Evolutionary conservation across 2,113 vertebrate species (phyloP).

Genomic region (Lampris incognitus): DNA sequence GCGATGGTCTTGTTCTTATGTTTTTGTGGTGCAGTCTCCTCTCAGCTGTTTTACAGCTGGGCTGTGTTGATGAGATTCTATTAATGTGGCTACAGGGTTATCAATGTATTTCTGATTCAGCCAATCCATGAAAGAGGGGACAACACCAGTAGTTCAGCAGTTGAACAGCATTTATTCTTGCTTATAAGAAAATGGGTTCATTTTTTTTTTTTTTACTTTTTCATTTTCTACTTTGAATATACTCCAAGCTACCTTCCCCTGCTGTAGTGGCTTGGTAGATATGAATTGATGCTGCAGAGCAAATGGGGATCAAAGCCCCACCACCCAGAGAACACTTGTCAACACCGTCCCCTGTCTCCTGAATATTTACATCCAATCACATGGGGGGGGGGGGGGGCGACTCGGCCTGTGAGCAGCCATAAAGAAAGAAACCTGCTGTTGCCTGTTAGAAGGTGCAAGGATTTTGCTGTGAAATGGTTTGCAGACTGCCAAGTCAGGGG

Average conservation of each 20-base stretch:
- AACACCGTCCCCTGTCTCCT: neutral
- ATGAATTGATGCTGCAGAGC: neutral
- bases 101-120: neutral
- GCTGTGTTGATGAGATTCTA: conserved; percentile 12
- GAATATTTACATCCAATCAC: neutral
- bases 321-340: neutral
- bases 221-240: neutral
- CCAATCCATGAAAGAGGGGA: neutral
- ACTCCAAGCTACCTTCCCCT: neutral
- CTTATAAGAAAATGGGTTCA: conserved; percentile 21
- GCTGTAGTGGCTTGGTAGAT: neutral
- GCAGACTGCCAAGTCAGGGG: neutral
- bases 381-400: neutral
- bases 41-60: conserved; percentile 43
- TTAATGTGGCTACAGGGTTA: conserved; percentile 56
- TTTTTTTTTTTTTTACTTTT: neutral
- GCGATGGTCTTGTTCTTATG: conserved; percentile 44
- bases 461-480: no score
- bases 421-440: conserved; percentile 6
- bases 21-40: conserved; percentile 55
- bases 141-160: neutral
- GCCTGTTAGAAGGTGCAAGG: conserved; percentile 16
- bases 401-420: conserved; percentile 20
- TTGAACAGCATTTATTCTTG: conserved; percentile 10
- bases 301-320: no score